phyloP scores from a whole-genome alignment of 2,888 invertebrate species.

The Chrysopilus asiliformis region DNA sequence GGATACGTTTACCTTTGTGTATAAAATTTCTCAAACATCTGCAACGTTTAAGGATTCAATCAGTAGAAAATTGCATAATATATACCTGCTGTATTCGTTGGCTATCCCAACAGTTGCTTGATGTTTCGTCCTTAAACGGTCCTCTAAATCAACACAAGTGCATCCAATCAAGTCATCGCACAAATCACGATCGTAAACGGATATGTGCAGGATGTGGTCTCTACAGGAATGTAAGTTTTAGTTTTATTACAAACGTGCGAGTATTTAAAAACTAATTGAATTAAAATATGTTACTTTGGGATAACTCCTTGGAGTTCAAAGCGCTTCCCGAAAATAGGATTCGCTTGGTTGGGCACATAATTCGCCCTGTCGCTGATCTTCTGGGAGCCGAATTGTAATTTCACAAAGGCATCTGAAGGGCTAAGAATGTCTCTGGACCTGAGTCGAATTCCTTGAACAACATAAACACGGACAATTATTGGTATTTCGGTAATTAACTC shows the following conservation, averaged over 20 bases:
- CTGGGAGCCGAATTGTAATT: constrained; percentile 52
- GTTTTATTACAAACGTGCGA: constrained; percentile 31
- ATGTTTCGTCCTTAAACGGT: constrained; percentile 67
- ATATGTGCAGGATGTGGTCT: constrained; percentile 58
- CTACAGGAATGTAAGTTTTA: constrained; percentile 49
- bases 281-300: constrained; percentile 19
- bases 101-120: constrained; percentile 67
- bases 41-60: too few relatives aligned
- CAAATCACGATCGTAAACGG: constrained; percentile 64
- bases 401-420: constrained; percentile 66
- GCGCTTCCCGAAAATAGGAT: constrained; percentile 73
- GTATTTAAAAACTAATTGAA: constrained; percentile 9
- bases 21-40: too few relatives aligned
- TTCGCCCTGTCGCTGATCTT: constrained; percentile 52
- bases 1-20: too few relatives aligned
- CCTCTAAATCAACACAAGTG: constrained; percentile 75
- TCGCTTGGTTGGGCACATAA: constrained; percentile 56
- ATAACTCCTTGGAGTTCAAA: constrained; percentile 30
- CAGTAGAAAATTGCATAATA: too few relatives aligned
- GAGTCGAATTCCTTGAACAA: constrained; percentile 57
- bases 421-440: constrained; percentile 55
- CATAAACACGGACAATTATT: constrained; percentile 53
- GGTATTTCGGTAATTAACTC: constrained; percentile 17
- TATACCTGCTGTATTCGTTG: constrained; percentile 52
- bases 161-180: constrained; percentile 71